Evolutionary conservation across 2,888 invertebrate genomes (phyloP).

Genomic region (Petrolisthes cinctipes): DNA sequence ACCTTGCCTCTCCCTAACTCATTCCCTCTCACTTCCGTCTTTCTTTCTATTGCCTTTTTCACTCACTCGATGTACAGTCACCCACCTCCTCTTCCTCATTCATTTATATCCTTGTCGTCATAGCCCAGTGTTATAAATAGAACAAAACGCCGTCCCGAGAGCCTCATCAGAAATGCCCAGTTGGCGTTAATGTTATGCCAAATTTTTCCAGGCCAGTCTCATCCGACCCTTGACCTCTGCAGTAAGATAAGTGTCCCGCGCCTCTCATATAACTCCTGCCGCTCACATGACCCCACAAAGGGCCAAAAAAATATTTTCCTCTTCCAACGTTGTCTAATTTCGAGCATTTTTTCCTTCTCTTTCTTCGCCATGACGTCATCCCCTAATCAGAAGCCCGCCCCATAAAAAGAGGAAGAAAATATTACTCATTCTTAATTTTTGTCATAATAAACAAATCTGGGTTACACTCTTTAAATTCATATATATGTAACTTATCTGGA

Average conservation of each 20-base stretch:
- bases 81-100: background rate
- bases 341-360: no score
- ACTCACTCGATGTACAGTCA: background rate
- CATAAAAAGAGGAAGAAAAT: no score
- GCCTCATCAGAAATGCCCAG: constrained; percentile 43
- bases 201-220: constrained; percentile 52
- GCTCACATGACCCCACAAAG: constrained; percentile 21
- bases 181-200: constrained; percentile 53
- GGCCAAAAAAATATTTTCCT: no score
- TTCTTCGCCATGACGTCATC: no score
- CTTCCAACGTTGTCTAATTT: no score
- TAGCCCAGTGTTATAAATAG: constrained; percentile 35
- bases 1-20: background rate
- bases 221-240: constrained; percentile 50
- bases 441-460: no score
- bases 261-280: constrained; percentile 49
- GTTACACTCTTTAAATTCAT: no score
- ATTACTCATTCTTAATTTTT: no score
- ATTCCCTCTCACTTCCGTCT: background rate
- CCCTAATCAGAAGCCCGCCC: no score
- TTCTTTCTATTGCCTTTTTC: background rate
- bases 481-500: no score
- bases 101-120: background rate
- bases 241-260: constrained; percentile 48
- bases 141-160: constrained; percentile 32